Evolutionary conservation across 2,888 invertebrate genomes (phyloP).

Genomic region (Diabrotica balteata): DNA sequence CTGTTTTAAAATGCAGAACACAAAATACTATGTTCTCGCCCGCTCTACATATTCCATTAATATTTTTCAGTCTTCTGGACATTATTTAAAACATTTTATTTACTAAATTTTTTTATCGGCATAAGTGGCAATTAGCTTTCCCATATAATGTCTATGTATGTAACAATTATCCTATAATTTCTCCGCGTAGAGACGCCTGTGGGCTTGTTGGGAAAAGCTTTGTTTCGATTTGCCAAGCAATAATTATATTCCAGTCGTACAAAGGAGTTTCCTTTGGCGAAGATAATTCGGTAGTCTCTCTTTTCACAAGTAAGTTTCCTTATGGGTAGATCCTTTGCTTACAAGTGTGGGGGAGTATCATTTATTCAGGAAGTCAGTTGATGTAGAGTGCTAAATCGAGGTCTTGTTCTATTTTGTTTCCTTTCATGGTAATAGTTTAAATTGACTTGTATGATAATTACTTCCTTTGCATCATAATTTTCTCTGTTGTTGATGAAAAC

Average conservation of each 20-base stretch:
- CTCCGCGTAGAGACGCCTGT: background rate
- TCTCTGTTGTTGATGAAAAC: constrained; percentile 2
- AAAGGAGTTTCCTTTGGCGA: constrained; percentile 29
- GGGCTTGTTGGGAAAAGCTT: constrained; percentile 15
- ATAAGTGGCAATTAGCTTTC: too few species aligned
- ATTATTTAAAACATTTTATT: too few species aligned
- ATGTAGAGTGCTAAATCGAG: constrained; percentile 27
- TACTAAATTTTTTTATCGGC: too few species aligned
- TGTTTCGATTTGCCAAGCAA: constrained; percentile 28
- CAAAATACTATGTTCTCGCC: too few species aligned
- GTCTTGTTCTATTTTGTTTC: constrained; percentile 26
- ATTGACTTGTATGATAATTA: constrained; percentile 29
- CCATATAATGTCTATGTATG: too few species aligned
- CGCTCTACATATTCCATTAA: too few species aligned
- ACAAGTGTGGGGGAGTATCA: constrained; percentile 24
- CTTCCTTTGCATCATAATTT: constrained; percentile 10
- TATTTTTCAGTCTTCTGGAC: too few species aligned
- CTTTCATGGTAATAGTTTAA: constrained; percentile 29
- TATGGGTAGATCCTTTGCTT: constrained; percentile 30
- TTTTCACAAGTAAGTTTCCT: constrained; percentile 29
- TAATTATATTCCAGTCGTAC: constrained; percentile 30
- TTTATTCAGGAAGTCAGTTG: constrained; percentile 33
- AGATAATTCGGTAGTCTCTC: constrained; percentile 28
- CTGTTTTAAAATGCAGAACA: too few species aligned
- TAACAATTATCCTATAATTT: constrained; percentile 10